These are phyloP conservation scores for Leptobrachium ailaonicum DNA, from an alignment of 2,113 vertebrate species.

Conservation along the genomic window DNA sequence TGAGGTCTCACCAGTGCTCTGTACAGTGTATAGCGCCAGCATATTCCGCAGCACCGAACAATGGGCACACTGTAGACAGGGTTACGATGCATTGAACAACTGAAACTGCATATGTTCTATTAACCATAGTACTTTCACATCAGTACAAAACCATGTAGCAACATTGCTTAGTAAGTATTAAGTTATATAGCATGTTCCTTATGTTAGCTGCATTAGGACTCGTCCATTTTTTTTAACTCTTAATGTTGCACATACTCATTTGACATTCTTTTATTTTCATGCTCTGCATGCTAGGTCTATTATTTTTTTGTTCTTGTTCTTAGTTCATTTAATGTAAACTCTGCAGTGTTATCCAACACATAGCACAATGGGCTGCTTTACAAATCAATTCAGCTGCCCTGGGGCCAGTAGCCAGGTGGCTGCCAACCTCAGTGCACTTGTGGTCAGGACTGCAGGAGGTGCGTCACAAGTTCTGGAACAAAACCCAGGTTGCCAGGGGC, in stretches of 20 bases:
- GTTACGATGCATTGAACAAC: too few species aligned
- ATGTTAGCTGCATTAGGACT: not conserved
- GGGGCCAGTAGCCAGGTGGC: slow-evolving; percentile 47
- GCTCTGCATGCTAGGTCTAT: not conserved
- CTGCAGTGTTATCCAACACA: slow-evolving; percentile 8
- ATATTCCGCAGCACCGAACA: too few species aligned
- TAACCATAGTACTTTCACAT: too few species aligned
- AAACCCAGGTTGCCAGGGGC: slow-evolving; percentile 43
- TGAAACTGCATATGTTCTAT: too few species aligned
- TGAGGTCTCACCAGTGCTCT: too few species aligned
- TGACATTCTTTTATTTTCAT: not conserved
- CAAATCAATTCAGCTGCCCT: slow-evolving; percentile 34
- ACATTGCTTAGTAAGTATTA: too few species aligned
- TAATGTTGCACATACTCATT: too few species aligned
- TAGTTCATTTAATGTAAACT: slow-evolving; percentile 5
- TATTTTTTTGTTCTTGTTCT: not conserved
- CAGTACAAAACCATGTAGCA: too few species aligned
- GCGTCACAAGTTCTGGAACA: slow-evolving; percentile 46
- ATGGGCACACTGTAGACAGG: too few species aligned
- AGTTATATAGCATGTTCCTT: too few species aligned
- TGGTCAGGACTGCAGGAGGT: slow-evolving; percentile 43
- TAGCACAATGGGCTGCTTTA: slow-evolving; percentile 35
- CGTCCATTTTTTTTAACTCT: not conserved
- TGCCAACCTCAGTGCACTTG: slow-evolving; percentile 38
- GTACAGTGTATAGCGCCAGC: too few species aligned